Base-by-base conservation (phyloP, 2,888 invertebrate species). In the Oscheius myriophilus region DNA sequence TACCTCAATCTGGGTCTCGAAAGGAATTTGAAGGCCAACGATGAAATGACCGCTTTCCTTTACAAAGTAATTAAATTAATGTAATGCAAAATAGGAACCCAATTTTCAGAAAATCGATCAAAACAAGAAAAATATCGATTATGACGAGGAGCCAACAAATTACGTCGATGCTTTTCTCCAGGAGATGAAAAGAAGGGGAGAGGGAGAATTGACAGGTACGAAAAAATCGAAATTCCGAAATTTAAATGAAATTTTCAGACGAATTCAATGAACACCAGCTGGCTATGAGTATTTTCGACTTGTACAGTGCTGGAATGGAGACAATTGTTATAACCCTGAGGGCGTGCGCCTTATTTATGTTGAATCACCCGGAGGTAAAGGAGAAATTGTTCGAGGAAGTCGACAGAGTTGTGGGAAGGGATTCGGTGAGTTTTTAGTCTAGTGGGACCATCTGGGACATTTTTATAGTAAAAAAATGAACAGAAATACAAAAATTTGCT, bases 211-310 rank as follows among this genome's bases (percentile, higher is more conserved):
- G 14, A 61, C 54, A 6, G 66, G 66, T 57, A 45, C n/a, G n/a
- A n/a, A 45, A 42, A 11, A 33, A 14, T 25, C 12, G 11, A 25
- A 7, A 25, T 9, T 25, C 23, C 14, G 7, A 14, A 25, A 7
- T 25, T 16, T 25, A 53, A 33, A 53, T 25, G 12, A 18, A 53
- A 25, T 26, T 65, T 23, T 43, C 65, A 68, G 77, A 75, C 53
- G 77, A 74, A 49, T 77, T 77, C 72, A 75, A 75, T 21, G 75
- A 75, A 59, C 74, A 75, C 42, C 77, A 77, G 26, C 57, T 77
- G 57, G 71, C 71, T 25, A 74, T 73, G 39, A 69, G 72, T 12
- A 71, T 77, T n/a, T 77, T 75, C 59, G 77, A 77, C 53, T 55
- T 77, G 39, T 77, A 75, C 63, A 67, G 52, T 21, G 72, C 78